Evolutionary conservation across 2,113 vertebrate genomes (phyloP).

Genomic region (Oncorhynchus keta): DNA sequence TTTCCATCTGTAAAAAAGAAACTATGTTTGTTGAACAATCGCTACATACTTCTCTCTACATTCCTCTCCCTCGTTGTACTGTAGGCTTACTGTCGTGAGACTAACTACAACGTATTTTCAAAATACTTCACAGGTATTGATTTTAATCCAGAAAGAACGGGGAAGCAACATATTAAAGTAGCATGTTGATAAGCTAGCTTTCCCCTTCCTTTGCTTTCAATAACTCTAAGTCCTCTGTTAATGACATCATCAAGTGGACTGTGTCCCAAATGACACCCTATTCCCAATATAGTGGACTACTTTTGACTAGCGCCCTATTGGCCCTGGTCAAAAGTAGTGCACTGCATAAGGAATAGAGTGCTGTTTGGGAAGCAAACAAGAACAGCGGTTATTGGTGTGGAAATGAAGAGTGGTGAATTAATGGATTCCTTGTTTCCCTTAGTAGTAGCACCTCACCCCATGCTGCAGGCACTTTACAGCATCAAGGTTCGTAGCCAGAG

Average conservation of each 20-base stretch:
- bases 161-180: neutral
- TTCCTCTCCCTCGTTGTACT: neutral
- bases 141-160: neutral
- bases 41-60: neutral
- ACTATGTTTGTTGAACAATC: neutral
- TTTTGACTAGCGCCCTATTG: neutral
- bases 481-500: neutral
- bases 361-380: too few relatives aligned
- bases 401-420: neutral
- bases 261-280: too few relatives aligned
- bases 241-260: neutral
- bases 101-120: neutral
- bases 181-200: neutral
- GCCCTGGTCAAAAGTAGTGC: neutral
- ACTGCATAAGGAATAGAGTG: neutral
- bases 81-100: neutral
- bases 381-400: neutral
- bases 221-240: neutral
- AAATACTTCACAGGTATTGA: neutral
- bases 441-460: neutral
- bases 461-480: neutral
- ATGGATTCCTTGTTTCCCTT: neutral
- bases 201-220: neutral
- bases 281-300: neutral
- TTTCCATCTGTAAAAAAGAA: constrained; percentile 59